Evolutionary conservation across 2,113 vertebrate species (phyloP).

Genomic region (Paradisaea rubra): DNA sequence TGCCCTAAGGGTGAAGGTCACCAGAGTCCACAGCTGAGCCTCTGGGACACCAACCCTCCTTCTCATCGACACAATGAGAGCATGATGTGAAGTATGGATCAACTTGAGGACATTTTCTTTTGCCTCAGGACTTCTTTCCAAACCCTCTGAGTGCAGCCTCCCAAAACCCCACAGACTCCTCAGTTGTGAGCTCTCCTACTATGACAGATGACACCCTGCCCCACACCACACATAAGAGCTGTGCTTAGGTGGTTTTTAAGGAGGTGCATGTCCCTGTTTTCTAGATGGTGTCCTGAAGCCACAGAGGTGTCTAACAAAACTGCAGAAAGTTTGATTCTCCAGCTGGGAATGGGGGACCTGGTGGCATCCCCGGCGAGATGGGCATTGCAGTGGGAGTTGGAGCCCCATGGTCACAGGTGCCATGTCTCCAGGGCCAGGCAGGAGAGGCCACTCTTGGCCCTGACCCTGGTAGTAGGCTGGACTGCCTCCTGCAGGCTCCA

Average conservation of each 20-base stretch:
- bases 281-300: not conserved
- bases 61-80: not conserved
- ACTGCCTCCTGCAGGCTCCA: not conserved
- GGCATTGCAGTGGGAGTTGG: not conserved
- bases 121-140: not conserved
- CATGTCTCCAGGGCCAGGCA: not conserved
- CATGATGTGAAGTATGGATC: not conserved
- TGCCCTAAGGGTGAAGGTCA: not conserved
- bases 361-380: too few species aligned
- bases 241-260: not conserved
- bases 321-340: not conserved
- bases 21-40: not conserved
- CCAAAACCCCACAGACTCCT: not conserved
- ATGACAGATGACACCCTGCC: not conserved
- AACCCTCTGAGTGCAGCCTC: not conserved
- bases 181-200: not conserved
- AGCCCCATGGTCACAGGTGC: fast-evolving
- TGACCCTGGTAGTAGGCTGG: not conserved
- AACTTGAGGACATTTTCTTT: not conserved
- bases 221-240: not conserved
- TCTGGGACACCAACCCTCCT: not conserved
- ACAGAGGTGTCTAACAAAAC: not conserved
- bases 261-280: not conserved
- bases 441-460: not conserved
- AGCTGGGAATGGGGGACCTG: not conserved